Evolutionary conservation across 2,797 vertebrate species (phyloP).

Genomic region (Molothrus ater): DNA sequence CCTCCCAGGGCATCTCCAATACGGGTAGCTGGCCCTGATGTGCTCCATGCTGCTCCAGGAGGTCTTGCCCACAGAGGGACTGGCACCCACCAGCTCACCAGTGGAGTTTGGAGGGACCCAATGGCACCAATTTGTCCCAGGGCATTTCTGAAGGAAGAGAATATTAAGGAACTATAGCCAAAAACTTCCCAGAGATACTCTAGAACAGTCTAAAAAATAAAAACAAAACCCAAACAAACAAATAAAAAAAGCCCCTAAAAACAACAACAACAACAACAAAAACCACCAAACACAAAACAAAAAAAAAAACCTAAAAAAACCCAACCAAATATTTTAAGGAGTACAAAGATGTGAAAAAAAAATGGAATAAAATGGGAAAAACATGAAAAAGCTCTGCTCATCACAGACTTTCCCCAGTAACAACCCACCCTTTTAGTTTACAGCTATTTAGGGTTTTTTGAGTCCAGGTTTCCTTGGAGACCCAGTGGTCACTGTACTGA

Average conservation of each 20-base stretch:
- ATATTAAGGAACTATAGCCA: background rate
- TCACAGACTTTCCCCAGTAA: background rate
- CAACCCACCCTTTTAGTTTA: background rate
- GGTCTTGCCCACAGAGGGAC: background rate
- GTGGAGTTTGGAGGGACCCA: background rate
- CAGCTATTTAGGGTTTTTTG: background rate
- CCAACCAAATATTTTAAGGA: background rate
- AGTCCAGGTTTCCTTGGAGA: background rate
- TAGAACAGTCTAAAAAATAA: background rate
- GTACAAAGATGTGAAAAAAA: background rate
- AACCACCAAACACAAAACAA: background rate
- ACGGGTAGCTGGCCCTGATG: background rate
- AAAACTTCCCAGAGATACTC: background rate
- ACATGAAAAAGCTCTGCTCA: background rate
- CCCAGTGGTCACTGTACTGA: background rate
- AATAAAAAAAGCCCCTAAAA: background rate
- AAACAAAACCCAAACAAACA: background rate
- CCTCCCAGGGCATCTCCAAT: background rate
- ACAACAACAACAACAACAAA: background rate
- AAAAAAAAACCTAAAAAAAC: background rate
- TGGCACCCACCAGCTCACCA: fast-evolving
- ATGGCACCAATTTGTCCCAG: background rate
- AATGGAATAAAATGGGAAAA: background rate
- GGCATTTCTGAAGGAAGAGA: background rate
- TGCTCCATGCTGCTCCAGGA: background rate